These are phyloP conservation scores for Psettodes erumei DNA, from an alignment of 2,113 vertebrate species.

Conservation along the genomic window DNA sequence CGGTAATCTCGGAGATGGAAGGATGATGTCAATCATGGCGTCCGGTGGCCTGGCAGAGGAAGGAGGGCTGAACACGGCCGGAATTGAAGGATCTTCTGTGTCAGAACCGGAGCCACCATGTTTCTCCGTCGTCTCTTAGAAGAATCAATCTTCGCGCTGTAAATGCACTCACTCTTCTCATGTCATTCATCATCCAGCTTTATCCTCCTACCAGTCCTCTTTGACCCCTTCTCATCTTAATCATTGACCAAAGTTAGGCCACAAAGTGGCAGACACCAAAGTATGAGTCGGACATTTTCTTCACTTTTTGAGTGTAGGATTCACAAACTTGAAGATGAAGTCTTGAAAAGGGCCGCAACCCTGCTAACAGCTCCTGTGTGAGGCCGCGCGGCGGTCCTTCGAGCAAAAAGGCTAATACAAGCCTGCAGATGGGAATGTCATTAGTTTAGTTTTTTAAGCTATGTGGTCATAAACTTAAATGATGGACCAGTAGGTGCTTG, in stretches of 20 bases:
- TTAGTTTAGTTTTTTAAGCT: neutral
- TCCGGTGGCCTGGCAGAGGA: constrained; percentile 30
- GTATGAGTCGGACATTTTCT: constrained; percentile 33
- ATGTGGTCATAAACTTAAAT: neutral
- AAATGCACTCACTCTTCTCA: constrained; percentile 53
- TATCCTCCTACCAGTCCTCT: constrained; percentile 55
- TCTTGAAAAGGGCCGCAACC: neutral
- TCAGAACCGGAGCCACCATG: constrained; percentile 55
- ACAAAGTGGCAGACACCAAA: constrained; percentile 7
- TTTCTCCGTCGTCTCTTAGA: constrained; percentile 34
- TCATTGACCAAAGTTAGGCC: constrained; percentile 55
- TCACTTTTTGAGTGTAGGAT: constrained; percentile 1
- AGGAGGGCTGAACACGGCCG: constrained; percentile 22
- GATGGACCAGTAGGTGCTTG: neutral
- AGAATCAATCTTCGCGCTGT: constrained; percentile 61
- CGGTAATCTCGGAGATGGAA: constrained; percentile 64
- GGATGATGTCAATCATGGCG: constrained; percentile 61
- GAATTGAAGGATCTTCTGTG: constrained; percentile 61
- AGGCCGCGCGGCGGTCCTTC: neutral
- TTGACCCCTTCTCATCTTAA: constrained; percentile 62
- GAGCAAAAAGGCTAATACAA: no score
- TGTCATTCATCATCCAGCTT: constrained; percentile 60
- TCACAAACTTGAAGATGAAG: constrained; percentile 23
- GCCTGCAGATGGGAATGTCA: neutral
- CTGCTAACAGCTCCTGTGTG: neutral